Evolutionary conservation across 2,797 vertebrate species (phyloP).

Genomic region (Cynodonichthys magdalenae): DNA sequence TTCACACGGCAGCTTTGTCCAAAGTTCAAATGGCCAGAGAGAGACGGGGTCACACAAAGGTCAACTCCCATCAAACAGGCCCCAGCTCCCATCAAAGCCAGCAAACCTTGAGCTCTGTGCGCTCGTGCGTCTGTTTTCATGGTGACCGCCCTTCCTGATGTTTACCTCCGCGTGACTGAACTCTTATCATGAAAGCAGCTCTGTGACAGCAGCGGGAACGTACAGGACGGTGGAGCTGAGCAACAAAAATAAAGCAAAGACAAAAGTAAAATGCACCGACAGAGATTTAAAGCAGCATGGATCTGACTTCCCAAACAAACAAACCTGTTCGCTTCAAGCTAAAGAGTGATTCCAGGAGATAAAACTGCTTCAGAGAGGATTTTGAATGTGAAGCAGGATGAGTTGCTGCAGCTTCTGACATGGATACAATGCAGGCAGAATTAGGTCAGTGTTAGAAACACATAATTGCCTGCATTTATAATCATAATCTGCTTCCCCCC

Average conservation of each 20-base stretch:
- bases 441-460: conserved; percentile 2
- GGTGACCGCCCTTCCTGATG: conserved; percentile 43
- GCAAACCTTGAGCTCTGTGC: conserved; percentile 11
- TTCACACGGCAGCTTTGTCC: conserved; percentile 18
- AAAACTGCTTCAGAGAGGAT: background rate
- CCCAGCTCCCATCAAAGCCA: conserved; percentile 8
- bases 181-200: conserved; percentile 24
- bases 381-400: conserved; percentile 4
- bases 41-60: conserved; percentile 25
- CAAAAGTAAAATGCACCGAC: background rate
- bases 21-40: conserved; percentile 25
- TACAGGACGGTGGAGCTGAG: conserved; percentile 3
- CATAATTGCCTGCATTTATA: conserved; percentile 18
- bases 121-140: conserved; percentile 18
- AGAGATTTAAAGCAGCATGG: conserved; percentile 1
- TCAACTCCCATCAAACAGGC: conserved; percentile 37
- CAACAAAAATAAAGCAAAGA: conserved; percentile 9
- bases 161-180: conserved; percentile 30
- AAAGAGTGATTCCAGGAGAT: background rate
- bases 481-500: conserved; percentile 6
- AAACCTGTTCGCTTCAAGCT: background rate
- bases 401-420: conserved; percentile 14
- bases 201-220: conserved; percentile 5
- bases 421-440: conserved; percentile 4
- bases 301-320: background rate